Evolutionary conservation across 2,888 invertebrate genomes (phyloP).

Genomic region (Stenurella melanura): DNA sequence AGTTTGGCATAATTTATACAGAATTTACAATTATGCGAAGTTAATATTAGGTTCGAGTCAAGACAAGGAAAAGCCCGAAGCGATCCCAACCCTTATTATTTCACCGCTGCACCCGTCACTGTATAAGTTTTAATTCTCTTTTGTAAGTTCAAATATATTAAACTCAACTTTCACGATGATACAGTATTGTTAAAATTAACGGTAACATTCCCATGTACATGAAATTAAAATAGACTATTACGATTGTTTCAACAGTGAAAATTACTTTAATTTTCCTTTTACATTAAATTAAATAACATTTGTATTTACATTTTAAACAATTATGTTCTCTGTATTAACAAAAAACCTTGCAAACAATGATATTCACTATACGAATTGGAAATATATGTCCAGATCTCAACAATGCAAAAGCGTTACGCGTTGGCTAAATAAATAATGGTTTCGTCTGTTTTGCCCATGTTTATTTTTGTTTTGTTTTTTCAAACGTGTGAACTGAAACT

Average conservation of each 20-base stretch:
- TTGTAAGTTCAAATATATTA: constrained; percentile 29
- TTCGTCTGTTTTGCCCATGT: not conserved
- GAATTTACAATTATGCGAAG: not conserved
- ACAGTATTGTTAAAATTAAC: constrained; percentile 51
- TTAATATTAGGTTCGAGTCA: not conserved
- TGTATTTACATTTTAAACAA: not conserved
- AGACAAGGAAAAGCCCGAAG: not conserved
- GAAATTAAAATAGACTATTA: constrained; percentile 43
- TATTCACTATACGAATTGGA: not conserved
- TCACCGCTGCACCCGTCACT: not conserved
- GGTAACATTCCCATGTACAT: constrained; percentile 49
- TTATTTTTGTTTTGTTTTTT: no score
- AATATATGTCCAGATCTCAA: not conserved
- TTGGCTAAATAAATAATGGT: not conserved
- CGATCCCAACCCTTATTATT: not conserved
- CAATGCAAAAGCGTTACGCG: not conserved
- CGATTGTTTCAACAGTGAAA: constrained; percentile 30
- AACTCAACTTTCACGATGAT: constrained; percentile 52
- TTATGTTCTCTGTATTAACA: not conserved
- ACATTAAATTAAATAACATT: constrained; percentile 21
- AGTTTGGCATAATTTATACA: constrained; percentile 2
- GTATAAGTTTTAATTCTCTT: constrained; percentile 21
- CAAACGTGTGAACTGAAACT: no score
- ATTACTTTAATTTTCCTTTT: constrained; percentile 23
- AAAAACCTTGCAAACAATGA: not conserved